Base-by-base conservation (phyloP, 2,113 vertebrate species). In the Galemys pyrenaicus region DNA sequence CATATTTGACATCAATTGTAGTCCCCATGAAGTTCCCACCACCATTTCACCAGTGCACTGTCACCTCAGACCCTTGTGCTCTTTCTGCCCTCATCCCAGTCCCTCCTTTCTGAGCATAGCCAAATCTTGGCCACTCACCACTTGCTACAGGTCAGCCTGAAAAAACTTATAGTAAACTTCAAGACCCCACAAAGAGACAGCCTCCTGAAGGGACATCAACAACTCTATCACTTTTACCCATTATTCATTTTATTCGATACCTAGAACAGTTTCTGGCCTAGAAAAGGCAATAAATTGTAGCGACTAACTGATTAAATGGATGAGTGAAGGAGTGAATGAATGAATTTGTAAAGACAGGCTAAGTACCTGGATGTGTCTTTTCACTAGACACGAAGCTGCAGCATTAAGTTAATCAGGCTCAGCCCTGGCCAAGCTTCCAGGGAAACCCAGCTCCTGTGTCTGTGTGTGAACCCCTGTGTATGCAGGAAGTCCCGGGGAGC, bases 241-340 rank as follows among this genome's bases (percentile, higher is more conserved):
- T 89, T 93, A 44, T 64, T 89, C 83, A 87, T 86, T n/a, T 79
- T 41, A 82, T 67, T 91, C 79, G 71, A 41, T 60, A 95, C 86
- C 93, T 92, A 73, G 87, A 78, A 87, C 37, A 68, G n/a, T 87
- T 41, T 84, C 80, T 88, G 91, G 73, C 84, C 54, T 19, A 41
- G 46, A 82, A 49, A n/a, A 89, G 28, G 30, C 70, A 64, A 87
- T 83, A 4, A 80, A 71, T 83, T 71, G 11, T 64, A 93, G n/a
- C 71, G 85, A 78, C 77, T 78, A 8, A n/a, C 68, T 24, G 58
- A 94, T 49, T 5, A 49, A 68, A 80, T 54, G 65, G 46, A 84
- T 82, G n/a, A n/a, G n/a, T n/a, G n/a, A n/a, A n/a, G n/a, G 51
- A 51, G 13, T 51, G 51, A 56, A 56, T 56, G 54, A 56, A 56